These are phyloP conservation scores for Sparidentex hasta DNA, from an alignment of 2,797 vertebrate species.

Conservation along the genomic window DNA sequence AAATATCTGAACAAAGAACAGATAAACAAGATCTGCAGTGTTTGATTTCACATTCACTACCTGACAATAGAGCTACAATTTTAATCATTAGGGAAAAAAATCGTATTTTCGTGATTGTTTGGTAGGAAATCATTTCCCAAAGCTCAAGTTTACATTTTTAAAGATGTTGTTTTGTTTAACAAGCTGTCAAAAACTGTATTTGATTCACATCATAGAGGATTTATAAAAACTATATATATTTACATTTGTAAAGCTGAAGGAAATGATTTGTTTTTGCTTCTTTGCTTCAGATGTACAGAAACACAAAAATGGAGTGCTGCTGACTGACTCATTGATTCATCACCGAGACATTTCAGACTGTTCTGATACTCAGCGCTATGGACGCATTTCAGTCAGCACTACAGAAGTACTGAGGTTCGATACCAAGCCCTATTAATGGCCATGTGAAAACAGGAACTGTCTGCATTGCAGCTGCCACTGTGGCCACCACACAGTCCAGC, in stretches of 20 bases:
- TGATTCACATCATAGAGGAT: not conserved
- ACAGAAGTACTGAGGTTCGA: not conserved
- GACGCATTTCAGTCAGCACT: not conserved
- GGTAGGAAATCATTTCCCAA: not conserved
- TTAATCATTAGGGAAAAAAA: not conserved
- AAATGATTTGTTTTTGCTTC: not conserved
- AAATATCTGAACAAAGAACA: not conserved
- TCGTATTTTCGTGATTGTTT: not conserved
- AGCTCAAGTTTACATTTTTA: not conserved
- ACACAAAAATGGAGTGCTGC: not conserved
- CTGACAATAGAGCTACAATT: not conserved
- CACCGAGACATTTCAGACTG: not conserved
- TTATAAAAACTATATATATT: not conserved
- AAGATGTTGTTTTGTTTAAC: not conserved
- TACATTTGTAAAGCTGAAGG: not conserved
- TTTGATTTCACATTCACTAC: not conserved
- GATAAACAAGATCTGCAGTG: not conserved
- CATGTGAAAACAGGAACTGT: not conserved
- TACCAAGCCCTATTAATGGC: not conserved
- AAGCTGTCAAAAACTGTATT: not conserved
- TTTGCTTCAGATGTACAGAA: not conserved
- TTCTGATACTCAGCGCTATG: not conserved
- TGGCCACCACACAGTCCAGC: constrained; percentile 7
- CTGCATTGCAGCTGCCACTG: constrained; percentile 2
- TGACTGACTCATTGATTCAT: not conserved